Evolutionary conservation across 1,140 invertebrate species (phyloP), one percentile per base, ranked within the genome.

Genomic region (Hormaphis cornu): DNA sequence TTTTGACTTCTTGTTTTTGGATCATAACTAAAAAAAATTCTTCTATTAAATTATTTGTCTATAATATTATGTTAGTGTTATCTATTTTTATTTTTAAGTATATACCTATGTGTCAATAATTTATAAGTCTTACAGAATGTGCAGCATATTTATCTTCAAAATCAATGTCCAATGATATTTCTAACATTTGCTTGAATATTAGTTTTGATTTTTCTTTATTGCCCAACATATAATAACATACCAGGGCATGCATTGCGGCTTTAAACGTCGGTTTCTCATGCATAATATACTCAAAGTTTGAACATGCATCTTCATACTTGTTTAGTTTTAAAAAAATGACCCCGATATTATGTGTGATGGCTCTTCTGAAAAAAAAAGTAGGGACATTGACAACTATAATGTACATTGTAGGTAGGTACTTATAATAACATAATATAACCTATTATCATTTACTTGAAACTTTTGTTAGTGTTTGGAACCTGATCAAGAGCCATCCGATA

Each of bases 311-410:
- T 73, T 89, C 88, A 77, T 94, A 95, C 77, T 97, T 93, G 9
- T 91, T 93, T 88, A 98, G 91, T 77, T 91, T 90, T 0, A 99
- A 89, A 78, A 98, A 91, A 10, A 97, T 82, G 70, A 98, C 86
- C 0, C 93, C 97, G 77, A 99, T 98, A 75, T 99, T 99, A 78
- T 98, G 94, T 87, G 96, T 96, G 61, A 99, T 95, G 81, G 96
- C 97, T 72, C 95, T 89, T 75, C 93, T 94, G 73, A 56, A 76
- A 79, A 74, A 71, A 74, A 75, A 40, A 16, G 24, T n/a, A 16
- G n/a, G n/a, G n/a, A 37, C 14, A 59, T 22, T 14, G 33, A 10
- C 42, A 42, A 28, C 9, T 26, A 42, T 8, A 42, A 6, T 42
- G 4, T 16, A 30, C 6, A 61, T 28, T n/a, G 22, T n/a, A n/a